Base-by-base conservation (phyloP, 2,113 vertebrate species). In the Rhagologus leucostigma region DNA sequence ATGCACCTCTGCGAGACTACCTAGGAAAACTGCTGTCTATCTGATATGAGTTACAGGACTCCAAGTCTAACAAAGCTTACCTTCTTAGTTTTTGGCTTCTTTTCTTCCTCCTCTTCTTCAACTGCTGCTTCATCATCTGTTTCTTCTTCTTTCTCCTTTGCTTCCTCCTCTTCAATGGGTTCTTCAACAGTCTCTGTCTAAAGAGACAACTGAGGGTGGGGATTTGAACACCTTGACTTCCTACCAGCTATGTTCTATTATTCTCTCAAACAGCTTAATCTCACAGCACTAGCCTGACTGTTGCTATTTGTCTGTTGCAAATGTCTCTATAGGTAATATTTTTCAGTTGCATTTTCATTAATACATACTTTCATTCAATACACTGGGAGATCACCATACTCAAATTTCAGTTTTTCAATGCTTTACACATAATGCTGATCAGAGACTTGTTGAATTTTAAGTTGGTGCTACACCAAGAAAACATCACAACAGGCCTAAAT, bases 141-240 rank as follows among this genome's bases (percentile, higher is more conserved):
- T 87, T 99, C 98, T 78, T 99, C 98, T 84, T 98, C 98, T 70
- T 95, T 95, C 37, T 97, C 97, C 68, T 98, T 97, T 52, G 96
- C 85, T 87, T 98, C 99, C 19, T 99, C 99, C 24, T 99, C 98
- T 59, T 98, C 99, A 71, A 99, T 88, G 17, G 99, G 99, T 91
- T 99, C 99, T 94, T 99, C 99, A 42, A 99, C 99, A 0, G 98
- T 99, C 96, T 99, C 99, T 10, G 99, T 99, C 99, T 99, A 84
- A 33, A 69, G n/a, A 95, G 33, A 76, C 8, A 92, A 42, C 2
- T 39, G 3, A 29, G 74, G 64, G 13, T 29, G 1, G 4, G 22
- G 26, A 74, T n/a, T 71, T 83, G 13, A 33, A 47, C 32, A 65
- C 13, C 37, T 23, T 76, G 32, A 44, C 18, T 85, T 76, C 33